Evolutionary conservation across 2,888 invertebrate species (phyloP).

Genomic region (Tipula vernalis): DNA sequence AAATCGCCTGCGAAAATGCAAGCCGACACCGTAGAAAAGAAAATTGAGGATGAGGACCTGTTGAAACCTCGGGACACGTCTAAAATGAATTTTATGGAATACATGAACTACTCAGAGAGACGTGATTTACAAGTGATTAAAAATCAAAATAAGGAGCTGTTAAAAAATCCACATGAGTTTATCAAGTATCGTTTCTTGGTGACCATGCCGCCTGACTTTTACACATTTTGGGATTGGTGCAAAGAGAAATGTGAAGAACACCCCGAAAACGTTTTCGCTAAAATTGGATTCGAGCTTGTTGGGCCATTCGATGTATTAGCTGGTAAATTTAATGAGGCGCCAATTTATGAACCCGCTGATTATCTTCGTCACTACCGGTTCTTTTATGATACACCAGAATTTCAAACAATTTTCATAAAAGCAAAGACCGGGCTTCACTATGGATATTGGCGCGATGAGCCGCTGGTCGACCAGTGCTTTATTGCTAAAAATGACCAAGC

Average conservation of each 20-base stretch:
- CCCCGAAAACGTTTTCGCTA: slow-evolving; percentile 49
- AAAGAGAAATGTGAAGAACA: slow-evolving; percentile 40
- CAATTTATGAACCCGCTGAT: slow-evolving; percentile 42
- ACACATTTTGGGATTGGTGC: slow-evolving; percentile 68
- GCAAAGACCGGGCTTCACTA: slow-evolving; percentile 64
- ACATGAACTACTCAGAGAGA: neutral
- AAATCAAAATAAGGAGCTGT: slow-evolving; percentile 34
- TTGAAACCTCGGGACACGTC: neutral
- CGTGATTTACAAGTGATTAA: neutral
- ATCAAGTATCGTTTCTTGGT: slow-evolving; percentile 66
- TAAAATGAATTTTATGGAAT: neutral
- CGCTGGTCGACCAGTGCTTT: slow-evolving; percentile 56
- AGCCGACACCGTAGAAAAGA: neutral
- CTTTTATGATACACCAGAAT: slow-evolving; percentile 89
- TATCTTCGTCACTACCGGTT: slow-evolving; percentile 81
- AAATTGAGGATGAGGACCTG: neutral
- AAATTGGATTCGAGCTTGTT: slow-evolving; percentile 58
- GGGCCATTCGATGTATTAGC: slow-evolving; percentile 79
- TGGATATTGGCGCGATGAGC: slow-evolving; percentile 82
- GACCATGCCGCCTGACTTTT: slow-evolving; percentile 86
- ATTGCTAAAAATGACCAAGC: slow-evolving; percentile 62
- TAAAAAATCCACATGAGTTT: slow-evolving; percentile 38
- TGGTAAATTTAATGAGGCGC: slow-evolving; percentile 42
- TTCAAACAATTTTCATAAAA: slow-evolving; percentile 67
- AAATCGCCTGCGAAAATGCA: neutral